Evolutionary conservation across 2,797 vertebrate species (phyloP).

Genomic region (Acropternis orthonyx): DNA sequence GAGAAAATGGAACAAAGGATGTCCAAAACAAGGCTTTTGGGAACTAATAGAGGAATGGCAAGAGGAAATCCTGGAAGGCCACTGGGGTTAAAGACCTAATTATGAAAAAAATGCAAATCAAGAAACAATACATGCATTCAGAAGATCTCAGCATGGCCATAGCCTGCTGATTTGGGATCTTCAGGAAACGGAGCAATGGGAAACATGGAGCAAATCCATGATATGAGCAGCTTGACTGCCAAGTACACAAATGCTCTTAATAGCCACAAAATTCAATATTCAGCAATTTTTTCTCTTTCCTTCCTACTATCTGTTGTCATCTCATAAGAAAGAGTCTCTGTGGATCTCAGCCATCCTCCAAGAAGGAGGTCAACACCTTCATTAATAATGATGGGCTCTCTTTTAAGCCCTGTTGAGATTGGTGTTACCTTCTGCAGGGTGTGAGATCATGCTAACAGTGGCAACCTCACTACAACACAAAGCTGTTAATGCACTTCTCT

Average conservation of each 20-base stretch:
- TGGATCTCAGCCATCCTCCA: background rate
- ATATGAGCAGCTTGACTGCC: background rate
- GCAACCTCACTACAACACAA: background rate
- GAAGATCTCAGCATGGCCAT: background rate
- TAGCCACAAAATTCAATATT: background rate
- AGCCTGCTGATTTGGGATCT: background rate
- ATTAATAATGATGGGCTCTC: background rate
- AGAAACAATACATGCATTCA: background rate
- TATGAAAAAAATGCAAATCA: background rate
- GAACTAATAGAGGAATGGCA: background rate
- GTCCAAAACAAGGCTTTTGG: background rate
- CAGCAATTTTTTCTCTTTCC: background rate
- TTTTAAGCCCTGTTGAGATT: background rate
- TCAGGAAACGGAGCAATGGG: background rate
- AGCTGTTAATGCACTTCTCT: background rate
- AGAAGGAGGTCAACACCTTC: background rate
- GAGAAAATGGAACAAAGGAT: background rate
- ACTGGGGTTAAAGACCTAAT: background rate
- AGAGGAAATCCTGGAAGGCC: background rate
- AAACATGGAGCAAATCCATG: background rate
- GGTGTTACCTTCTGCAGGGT: background rate
- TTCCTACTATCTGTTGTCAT: background rate
- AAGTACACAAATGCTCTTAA: background rate
- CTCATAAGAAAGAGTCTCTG: background rate
- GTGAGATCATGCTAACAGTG: background rate